A percentile compares a stretch with the other conserved stretches of the same genome.
phyloP scores from a whole-genome alignment of 2,888 invertebrate species.

The Plagiodera versicolora region DNA sequence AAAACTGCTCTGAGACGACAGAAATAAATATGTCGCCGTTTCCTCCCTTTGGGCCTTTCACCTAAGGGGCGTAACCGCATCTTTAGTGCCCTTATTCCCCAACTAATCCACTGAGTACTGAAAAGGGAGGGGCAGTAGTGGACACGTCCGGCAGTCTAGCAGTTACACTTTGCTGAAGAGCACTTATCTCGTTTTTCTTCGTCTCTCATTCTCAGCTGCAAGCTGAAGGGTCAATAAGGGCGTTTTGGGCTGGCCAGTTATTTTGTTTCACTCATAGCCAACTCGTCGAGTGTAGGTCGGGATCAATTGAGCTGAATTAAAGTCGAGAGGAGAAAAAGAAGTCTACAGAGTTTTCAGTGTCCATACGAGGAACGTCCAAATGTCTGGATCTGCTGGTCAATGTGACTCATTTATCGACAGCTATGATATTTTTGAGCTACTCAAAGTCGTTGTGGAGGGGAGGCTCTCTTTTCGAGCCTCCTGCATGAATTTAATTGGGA shows the following conservation, averaged over 20 bases:
- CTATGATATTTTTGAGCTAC: no score
- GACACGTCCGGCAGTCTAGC: conserved; percentile 8
- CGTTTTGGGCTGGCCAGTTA: not conserved
- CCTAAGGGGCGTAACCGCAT: conserved; percentile 5
- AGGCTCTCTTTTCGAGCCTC: no score
- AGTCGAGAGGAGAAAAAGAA: not conserved
- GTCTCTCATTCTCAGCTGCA: not conserved
- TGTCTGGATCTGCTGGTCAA: no score
- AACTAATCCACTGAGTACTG: conserved; percentile 23
- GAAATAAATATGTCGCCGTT: no score
- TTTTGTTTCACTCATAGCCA: not conserved
- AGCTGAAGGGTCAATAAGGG: not conserved
- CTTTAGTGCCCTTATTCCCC: conserved; percentile 20
- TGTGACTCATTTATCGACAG: no score
- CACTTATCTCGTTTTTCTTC: not conserved
- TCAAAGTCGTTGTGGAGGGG: no score
- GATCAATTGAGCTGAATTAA: not conserved
- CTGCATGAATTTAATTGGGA: no score
- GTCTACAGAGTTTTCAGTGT: not conserved
- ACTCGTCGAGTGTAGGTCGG: not conserved
- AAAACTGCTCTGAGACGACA: no score
- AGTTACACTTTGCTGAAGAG: conserved; percentile 2
- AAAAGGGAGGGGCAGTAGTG: conserved; percentile 16
- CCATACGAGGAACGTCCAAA: no score
- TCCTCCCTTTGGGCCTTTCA: conserved; percentile 18